Conservation (phyloP, 2,797 vertebrate species). For the Channallabes apus region DNA sequence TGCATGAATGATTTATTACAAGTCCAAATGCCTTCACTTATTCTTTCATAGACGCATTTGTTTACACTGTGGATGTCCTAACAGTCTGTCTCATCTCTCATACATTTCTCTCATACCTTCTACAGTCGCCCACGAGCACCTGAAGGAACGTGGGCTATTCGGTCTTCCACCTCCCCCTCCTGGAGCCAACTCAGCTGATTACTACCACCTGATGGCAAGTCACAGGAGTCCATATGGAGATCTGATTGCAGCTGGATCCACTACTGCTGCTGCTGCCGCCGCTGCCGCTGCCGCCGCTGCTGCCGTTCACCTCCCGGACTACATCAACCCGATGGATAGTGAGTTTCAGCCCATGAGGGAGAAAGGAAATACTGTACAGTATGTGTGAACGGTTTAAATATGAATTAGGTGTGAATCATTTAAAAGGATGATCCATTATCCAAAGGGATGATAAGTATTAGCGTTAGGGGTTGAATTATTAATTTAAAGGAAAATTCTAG, state of each 20-base stretch:
- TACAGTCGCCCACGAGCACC: conserved; percentile 89
- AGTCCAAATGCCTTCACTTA: neutral
- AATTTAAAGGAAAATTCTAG: neutral
- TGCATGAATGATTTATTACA: neutral
- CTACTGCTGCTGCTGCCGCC: conserved; percentile 23
- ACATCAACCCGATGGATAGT: conserved; percentile 93
- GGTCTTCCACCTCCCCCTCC: conserved; percentile 81
- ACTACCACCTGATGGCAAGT: conserved; percentile 92
- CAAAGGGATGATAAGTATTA: neutral
- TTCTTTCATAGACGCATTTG: neutral
- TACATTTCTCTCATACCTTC: neutral
- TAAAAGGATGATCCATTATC: neutral
- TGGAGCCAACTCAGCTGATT: conserved; percentile 81
- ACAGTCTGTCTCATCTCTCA: neutral
- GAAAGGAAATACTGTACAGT: neutral
- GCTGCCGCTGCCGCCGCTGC: conserved; percentile 66
- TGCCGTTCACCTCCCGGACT: conserved; percentile 83
- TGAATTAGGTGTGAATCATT: neutral
- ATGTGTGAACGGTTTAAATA: neutral
- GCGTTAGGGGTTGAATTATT: neutral
- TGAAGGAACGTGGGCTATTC: conserved; percentile 89
- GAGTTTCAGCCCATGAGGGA: conserved; percentile 64
- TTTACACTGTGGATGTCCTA: neutral
- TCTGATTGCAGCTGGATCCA: conserved; percentile 69
- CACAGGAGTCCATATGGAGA: conserved; percentile 89